Base-by-base conservation (phyloP, 2,113 vertebrate species). In the Sakesphorus luctuosus region DNA sequence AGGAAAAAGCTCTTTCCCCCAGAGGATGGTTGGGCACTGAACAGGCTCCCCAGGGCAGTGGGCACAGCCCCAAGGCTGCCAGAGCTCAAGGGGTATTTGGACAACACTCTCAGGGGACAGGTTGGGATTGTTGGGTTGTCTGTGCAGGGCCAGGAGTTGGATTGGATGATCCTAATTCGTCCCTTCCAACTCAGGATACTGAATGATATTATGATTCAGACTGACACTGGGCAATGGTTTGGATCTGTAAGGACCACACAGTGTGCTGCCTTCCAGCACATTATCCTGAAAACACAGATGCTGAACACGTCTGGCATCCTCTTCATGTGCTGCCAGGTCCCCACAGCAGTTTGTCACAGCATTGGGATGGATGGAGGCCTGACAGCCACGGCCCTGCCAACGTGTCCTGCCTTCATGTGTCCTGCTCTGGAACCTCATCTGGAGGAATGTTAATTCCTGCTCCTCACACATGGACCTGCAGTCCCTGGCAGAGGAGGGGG, bases 391-490 rank as follows among this genome's bases (percentile, higher is more conserved):
- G 6, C 49, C 44, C 28, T 69, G 44, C 46, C 85, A 77, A 25
- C 0, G 0, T 26, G 36, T 53, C 43, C 76, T 50, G 63, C 56
- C 52, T 61, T 13, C 20, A 43, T 13, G 0, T 26, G 36, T 53
- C 43, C 76, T 50, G 63, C 56, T 46, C 66, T 13, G 23, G 26
- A 59, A 47, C 36, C 59, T 65, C 2, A 1, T 20, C 59, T 52
- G 47, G 23, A 81, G n/a, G 47, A 82, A 44, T 0, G 2, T 26
- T 63, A 13, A 78, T 62, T 66, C 31, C 82, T 38, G 43, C 59
- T 84, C 43, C 43, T 35, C 35, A 36, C 29, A 61, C 40, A 11
- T 0, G 0, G 44, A 17, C 19, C 10, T 35, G 76, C 66, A 61
- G 35, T 17, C 79, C 28, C 71, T 81, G 83, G 47, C 36, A 15